Evolutionary conservation across 2,797 vertebrate genomes (phyloP), one percentile per base, ranked within the genome.

Genomic region (Gallinago solitaria): DNA sequence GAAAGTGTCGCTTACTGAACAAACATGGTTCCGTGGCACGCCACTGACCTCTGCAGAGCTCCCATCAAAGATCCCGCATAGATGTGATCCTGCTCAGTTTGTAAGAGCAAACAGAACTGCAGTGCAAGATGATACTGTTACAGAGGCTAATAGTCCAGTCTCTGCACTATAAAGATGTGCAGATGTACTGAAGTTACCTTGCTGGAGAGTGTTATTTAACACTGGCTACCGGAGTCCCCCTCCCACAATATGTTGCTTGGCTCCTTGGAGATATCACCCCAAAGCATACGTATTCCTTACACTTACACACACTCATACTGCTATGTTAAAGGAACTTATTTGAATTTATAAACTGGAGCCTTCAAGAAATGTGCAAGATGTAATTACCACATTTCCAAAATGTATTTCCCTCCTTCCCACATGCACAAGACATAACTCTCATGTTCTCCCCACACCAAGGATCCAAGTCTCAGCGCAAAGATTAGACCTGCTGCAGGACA

Each of bases 51-150:
- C 60, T 7, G 77, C 82, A 82, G 51, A 87, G 68, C 54, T 74
- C 56, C 69, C 0, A 1, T 50, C 77, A 69, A 47, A 87, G 90
- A 83, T 69, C 82, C 43, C 8, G 2, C 1, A 3, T 70, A 77
- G 74, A 93, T 65, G 73, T 33, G 64, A 91, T 75, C 73, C 64
- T 54, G 74, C 88, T 85, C 86, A 71, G 80, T 94, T 83, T 95
- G 86, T 73, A 54, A 83, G 80, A 93, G 67, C 70, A 87, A 94
- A 93, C 77, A 90, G 68, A 89, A 83, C 59, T 27, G 59, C 83
- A 76, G 54, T 43, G 64, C 91, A 87, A 68, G 88, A 61, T 25
- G 64, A 50, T 77, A 45, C n/a, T 68, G 45, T 67, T 64, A 59
- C 53, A 73, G n/a, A 54, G 35, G 69, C n/a, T 57, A 79, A 65